Conservation (phyloP, 1,140 invertebrate species). For the Leptinotarsa texana region DNA sequence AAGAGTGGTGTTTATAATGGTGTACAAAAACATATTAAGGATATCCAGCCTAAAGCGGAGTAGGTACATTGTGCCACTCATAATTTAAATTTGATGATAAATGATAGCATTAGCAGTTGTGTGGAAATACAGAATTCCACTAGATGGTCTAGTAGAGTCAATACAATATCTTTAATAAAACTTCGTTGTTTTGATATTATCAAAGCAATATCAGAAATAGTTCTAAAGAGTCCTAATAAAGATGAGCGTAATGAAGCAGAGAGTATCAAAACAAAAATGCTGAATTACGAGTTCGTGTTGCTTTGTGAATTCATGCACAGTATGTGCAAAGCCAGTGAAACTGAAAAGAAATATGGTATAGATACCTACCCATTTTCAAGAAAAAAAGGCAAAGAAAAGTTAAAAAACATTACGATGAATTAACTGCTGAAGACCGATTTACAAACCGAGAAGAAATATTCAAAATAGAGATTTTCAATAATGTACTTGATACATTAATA, state of each 20-base stretch:
- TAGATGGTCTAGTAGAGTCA: conserved; percentile 28
- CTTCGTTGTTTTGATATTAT: conserved; percentile 26
- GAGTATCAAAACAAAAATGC: neutral
- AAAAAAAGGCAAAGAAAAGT: conserved; percentile 17
- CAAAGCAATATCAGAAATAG: conserved; percentile 29
- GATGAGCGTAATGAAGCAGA: conserved; percentile 27
- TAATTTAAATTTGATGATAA: conserved; percentile 21
- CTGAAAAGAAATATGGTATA: conserved; percentile 25
- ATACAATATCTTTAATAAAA: conserved; percentile 24
- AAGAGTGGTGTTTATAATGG: conserved; percentile 38
- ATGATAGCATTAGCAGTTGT: neutral
- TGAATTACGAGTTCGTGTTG: neutral
- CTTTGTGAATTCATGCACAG: too few relatives aligned
- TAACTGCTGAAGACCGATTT: too few relatives aligned
- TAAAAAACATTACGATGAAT: conserved; percentile 22
- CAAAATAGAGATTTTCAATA: too few relatives aligned
- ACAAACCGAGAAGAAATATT: too few relatives aligned
- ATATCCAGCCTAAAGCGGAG: conserved; percentile 28
- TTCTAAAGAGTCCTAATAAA: conserved; percentile 19
- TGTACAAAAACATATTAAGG: conserved; percentile 35
- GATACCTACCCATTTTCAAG: conserved; percentile 28
- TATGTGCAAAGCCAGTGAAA: neutral
- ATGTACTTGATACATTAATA: too few relatives aligned
- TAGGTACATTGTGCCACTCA: conserved; percentile 30
- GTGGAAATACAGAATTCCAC: conserved; percentile 22